Percentiles rank a stretch among this genome's conserved stretches.
phyloP scores from a whole-genome alignment of 1,140 invertebrate genomes.

The Drosophila bifasciata region DNA sequence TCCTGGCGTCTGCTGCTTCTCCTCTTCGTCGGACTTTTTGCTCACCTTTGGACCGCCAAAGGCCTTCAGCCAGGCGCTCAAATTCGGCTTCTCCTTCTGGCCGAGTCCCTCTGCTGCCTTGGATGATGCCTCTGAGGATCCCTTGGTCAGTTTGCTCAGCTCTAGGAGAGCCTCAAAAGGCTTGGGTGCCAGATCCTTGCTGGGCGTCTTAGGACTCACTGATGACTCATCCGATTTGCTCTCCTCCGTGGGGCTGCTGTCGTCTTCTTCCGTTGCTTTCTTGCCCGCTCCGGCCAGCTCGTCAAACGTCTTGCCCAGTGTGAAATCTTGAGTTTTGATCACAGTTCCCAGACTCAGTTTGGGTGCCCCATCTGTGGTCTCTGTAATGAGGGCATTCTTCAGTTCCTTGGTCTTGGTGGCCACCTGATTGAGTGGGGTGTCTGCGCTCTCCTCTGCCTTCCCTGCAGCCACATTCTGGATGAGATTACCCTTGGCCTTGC shows the following conservation, averaged over 20 bases:
- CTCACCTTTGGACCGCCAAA: conserved; percentile 91
- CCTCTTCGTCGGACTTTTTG: conserved; percentile 82
- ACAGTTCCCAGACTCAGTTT: conserved; percentile 93
- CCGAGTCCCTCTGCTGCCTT: conserved; percentile 19
- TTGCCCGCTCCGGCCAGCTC: conserved; percentile 82
- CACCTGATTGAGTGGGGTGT: conserved; percentile 60
- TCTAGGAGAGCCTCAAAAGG: conserved; percentile 66
- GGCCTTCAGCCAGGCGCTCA: conserved; percentile 95
- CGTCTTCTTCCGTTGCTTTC: conserved; percentile 68
- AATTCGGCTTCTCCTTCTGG: conserved; percentile 90
- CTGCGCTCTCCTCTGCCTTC: conserved; percentile 56
- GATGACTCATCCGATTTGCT: conserved; percentile 24
- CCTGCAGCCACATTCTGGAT: conserved; percentile 85
- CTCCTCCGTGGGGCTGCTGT: conserved; percentile 63
- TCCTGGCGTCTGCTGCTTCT: conserved; percentile 63
- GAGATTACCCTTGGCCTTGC: conserved; percentile 93
- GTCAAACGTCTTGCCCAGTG: conserved; percentile 86
- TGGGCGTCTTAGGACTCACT: conserved; percentile 20
- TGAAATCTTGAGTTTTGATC: conserved; percentile 87
- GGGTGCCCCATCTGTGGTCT: conserved; percentile 87
- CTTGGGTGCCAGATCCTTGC: conserved; percentile 50
- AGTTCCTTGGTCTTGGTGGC: conserved; percentile 85
- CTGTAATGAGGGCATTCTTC: conserved; percentile 85
- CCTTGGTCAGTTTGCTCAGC: conserved; percentile 44
- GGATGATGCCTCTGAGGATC: neutral